Evolutionary conservation across 2,888 invertebrate species (phyloP), one percentile per base, ranked within the genome.

Genomic region (Tridacna crocea): DNA sequence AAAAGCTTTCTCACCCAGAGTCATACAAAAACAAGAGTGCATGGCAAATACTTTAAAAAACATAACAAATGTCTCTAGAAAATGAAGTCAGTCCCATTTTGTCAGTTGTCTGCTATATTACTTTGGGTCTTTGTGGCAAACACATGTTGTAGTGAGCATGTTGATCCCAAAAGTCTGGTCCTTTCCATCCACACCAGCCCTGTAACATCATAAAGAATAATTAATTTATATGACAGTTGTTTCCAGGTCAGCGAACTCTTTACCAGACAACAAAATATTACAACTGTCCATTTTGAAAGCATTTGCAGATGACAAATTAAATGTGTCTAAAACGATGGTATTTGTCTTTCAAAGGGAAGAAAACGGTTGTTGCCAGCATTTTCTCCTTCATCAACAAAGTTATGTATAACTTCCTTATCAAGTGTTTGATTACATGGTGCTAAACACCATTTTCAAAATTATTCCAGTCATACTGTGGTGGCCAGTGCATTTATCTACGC

Each of bases 151-250:
- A 99, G 95, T 98, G 99, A 80, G 98, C 97, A 92, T 96, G 97
- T 94, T 97, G 97, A 92, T 97, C 97, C 99, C 99, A 99, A 95
- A 99, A 99, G 84, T 97, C 97, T 3, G 96, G 95, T 47, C 96
- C 96, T 94, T 99, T 99, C 99, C 99, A 99, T 0, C 97, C 98
- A 94, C 99, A 99, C 98, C 99, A 99, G 11, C 99, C 99, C 95
- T 98, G 97, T 82, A 95, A 96, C 87, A 75, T 15, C 2, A 11
- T 17, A 55, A 10, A 55, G 17, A 55, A 55, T n/a, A n/a, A n/a
- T n/a, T n/a, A n/a, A n/a, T 55, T n/a, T n/a, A 55, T 10, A 55
- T 19, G n/a, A 55, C n/a, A 2, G 36, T 8, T 36, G 36, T 36
- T 4, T 36, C 8, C 36, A 36, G 36, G 36, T 4, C 2, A 8